Evolutionary conservation across 2,888 invertebrate species (phyloP).

Genomic region (Panopea generosa): DNA sequence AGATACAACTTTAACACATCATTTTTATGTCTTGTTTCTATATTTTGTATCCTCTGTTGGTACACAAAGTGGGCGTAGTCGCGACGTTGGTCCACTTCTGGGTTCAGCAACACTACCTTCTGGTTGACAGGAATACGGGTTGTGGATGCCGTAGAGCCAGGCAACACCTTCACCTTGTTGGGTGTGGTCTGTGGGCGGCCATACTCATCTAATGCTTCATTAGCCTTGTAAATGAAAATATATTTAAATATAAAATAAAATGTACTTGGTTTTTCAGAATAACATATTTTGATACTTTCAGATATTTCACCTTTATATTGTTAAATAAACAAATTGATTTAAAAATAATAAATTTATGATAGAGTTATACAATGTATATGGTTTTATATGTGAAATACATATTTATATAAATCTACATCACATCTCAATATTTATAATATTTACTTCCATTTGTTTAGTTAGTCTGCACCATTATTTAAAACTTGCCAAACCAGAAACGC

Average conservation of each 20-base stretch:
- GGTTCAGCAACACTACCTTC: slow-evolving; percentile 46
- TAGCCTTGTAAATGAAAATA: slow-evolving; percentile 66
- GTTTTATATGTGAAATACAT: too few relatives aligned
- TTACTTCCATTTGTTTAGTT: too few relatives aligned
- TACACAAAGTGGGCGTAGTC: slow-evolving; percentile 80
- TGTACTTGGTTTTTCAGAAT: neutral
- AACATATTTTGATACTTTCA: too few relatives aligned
- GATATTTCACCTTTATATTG: too few relatives aligned
- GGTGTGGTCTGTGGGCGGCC: slow-evolving; percentile 70
- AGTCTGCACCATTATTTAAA: too few relatives aligned
- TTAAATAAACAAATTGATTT: too few relatives aligned
- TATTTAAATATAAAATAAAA: too few relatives aligned
- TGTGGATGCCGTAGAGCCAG: slow-evolving; percentile 72
- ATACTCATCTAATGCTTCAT: slow-evolving; percentile 71
- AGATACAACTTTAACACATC: slow-evolving; percentile 77
- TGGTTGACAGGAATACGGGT: slow-evolving; percentile 70
- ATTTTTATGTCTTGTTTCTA: slow-evolving; percentile 71
- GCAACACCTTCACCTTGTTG: slow-evolving; percentile 76
- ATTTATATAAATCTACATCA: too few relatives aligned
- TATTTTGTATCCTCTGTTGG: slow-evolving; percentile 75
- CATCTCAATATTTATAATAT: too few relatives aligned
- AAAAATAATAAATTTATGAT: too few relatives aligned
- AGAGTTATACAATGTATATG: too few relatives aligned
- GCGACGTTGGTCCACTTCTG: slow-evolving; percentile 77
- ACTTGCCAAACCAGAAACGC: too few relatives aligned